Base-by-base conservation (phyloP, 2,888 invertebrate genomes). In the Orchestes rusci region DNA sequence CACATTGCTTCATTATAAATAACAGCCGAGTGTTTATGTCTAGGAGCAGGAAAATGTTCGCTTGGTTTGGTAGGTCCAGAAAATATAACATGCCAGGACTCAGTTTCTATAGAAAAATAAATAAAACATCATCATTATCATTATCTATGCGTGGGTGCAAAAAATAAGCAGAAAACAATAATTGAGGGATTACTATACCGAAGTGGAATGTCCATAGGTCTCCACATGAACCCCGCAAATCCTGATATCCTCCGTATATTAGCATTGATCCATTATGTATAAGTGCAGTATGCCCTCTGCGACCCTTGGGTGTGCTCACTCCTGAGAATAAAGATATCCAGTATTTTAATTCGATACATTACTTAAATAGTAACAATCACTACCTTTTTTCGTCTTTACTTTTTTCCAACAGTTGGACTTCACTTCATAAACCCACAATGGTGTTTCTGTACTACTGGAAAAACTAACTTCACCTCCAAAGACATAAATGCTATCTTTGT, bases 141-240 rank as follows among this genome's bases (percentile, higher is more conserved):
- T n/a, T n/a, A n/a, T n/a, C n/a, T n/a, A n/a, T n/a, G n/a, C n/a
- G n/a, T n/a, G n/a, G n/a, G n/a, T n/a, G n/a, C n/a, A n/a, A n/a
- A n/a, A n/a, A n/a, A n/a, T n/a, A n/a, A n/a, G n/a, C n/a, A n/a
- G n/a, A n/a, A n/a, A n/a, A n/a, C n/a, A n/a, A n/a, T n/a, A n/a
- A n/a, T n/a, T n/a, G n/a, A n/a, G n/a, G n/a, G n/a, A n/a, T n/a
- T n/a, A 23, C 8, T 23, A 5, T 30, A 89, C 90, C 87, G 54
- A 89, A 86, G 67, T 87, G 84, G 63, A 85, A 91, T 2, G 82
- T 83, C 92, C 92, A 92, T 3, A 91, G 70, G 65, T 92, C 90
- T 39, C 82, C 79, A 13, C 83, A 83, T 31, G 90, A 89, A 4
- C 91, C 91, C 42, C 82, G 73, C 49, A 90, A 70, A 65, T 92